Evolutionary conservation across 2,113 vertebrate species (phyloP).

Genomic region (Gila orcuttii): DNA sequence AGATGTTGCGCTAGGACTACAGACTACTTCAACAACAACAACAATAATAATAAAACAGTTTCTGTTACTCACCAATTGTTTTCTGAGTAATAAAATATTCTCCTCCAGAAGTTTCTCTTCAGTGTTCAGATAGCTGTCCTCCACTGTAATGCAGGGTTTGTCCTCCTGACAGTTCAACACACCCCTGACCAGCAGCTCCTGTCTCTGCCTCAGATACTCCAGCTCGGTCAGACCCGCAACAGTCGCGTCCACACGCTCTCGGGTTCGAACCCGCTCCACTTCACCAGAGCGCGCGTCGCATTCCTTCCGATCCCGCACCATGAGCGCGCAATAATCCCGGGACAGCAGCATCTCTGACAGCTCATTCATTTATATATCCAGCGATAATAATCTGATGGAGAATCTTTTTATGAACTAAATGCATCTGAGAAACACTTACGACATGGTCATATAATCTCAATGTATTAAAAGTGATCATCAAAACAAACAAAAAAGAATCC

Average conservation of each 20-base stretch:
- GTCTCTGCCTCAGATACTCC: conserved; percentile 82
- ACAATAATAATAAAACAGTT: not conserved
- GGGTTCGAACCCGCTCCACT: conserved; percentile 77
- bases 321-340: conserved; percentile 57
- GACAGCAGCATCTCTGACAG: conserved; percentile 59
- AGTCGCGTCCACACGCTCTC: conserved; percentile 87
- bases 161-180: conserved; percentile 70
- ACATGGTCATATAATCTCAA: conserved; percentile 8
- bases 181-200: conserved; percentile 82
- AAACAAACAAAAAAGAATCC: not conserved
- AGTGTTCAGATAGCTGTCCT: conserved; percentile 73
- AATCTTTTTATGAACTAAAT: not conserved
- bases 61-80: conserved; percentile 84
- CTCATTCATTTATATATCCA: conserved; percentile 61
- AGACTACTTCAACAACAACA: too few species aligned
- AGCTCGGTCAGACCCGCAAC: conserved; percentile 85
- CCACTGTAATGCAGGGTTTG: conserved; percentile 49
- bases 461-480: conserved; percentile 8
- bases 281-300: conserved; percentile 76
- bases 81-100: conserved; percentile 86
- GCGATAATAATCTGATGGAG: not conserved
- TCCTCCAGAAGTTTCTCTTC: conserved; percentile 90
- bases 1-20: not conserved
- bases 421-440: conserved; percentile 1
- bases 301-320: conserved; percentile 66